Base-by-base conservation (phyloP, 2,888 invertebrate species). In the Drosophila robusta region DNA sequence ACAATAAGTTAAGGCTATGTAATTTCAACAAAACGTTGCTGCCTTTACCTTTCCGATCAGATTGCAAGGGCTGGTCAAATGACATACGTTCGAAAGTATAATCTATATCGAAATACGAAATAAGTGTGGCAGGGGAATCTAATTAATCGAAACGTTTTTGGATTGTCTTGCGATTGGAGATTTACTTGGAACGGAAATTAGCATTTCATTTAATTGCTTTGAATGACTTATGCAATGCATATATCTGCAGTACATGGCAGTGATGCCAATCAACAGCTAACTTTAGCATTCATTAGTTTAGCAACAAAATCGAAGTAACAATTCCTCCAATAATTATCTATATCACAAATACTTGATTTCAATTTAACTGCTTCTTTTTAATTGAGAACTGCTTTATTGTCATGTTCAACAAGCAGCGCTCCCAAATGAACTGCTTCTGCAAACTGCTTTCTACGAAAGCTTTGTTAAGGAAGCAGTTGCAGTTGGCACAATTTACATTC, bases 1-100 rank as follows among this genome's bases (percentile, higher is more conserved):
- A 84, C 72, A 73, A 75, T 72, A 54, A 72, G 64, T 54, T 63
- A 69, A 63, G 47, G 42, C 63, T 11, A 54, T 75, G 66, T 79
- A 66, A 75, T 75, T 79, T 61, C 38, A 71, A 75, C 75, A 75
- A 77, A 77, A 79, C 63, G 60, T 34, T 75, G 24, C 61, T 55
- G 51, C 60, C 41, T 50, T 34, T 70, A 66, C 46, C 56, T 52
- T 45, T 55, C 11, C 63, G 63, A 79, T 77, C 70, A 32, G 79
- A 77, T 77, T 55, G 61, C 24, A 36, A 45, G 56, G 29, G 50
- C 70, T 38, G 70, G 49, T 75, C 38, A 49, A 56, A 67, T 77
- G 72, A 67, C 67, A 60, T 39, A 16, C 62, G 38, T 26, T 58
- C 39, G 42, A 34, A 62, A 51, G 38, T 66, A 38, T 26, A 42